Evolutionary conservation across 2,888 invertebrate genomes (phyloP), one percentile per base, ranked within the genome.

Genomic region (Cyrtodaria siliqua): DNA sequence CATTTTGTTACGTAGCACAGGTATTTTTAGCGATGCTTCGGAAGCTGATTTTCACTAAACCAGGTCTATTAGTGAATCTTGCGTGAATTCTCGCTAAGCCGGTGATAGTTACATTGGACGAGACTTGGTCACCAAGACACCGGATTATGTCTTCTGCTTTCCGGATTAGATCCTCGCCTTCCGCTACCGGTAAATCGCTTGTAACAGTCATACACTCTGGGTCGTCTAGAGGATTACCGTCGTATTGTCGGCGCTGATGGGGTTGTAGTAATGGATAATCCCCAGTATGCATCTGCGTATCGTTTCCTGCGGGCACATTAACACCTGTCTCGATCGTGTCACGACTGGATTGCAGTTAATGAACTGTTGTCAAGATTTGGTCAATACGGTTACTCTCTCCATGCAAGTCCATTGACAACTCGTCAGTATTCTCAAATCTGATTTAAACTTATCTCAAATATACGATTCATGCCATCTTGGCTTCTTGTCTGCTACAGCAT

Each of bases 31-130:
- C 18, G 20, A 72, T n/a, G 12, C 33, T 49, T 3, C 26, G 29
- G 50, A 72, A 72, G n/a, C 55, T 60, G 24, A 72, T 60, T 72
- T 72, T 72, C 24, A 66, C 66, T 0, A 50, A 20, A 33, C 60
- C 60, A 38, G 40, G 50, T 18, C 52, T 24, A 14, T 20, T 24
- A n/a, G 9, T 20, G 18, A 38, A 18, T 33, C 26, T 33, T 23
- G 62, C 47, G 3, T 14, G 49, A n/a, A 62, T 29, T 29, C 62
- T 29, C 18, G 20, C 20, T 27, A 50, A 49, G 14, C 47, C 62
- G 2, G 50, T 50, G 24, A 50, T 20, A n/a, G 2, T 12, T 1
- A 62, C 62, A 14, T 9, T 20, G 8, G 50, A 49, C 8, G 50
- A 33, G 29, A 62, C 62, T 49, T 49, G n/a, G 23, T 62, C 23